phyloP scores from a whole-genome alignment of 2,888 invertebrate species.

The Volucella inanis region DNA sequence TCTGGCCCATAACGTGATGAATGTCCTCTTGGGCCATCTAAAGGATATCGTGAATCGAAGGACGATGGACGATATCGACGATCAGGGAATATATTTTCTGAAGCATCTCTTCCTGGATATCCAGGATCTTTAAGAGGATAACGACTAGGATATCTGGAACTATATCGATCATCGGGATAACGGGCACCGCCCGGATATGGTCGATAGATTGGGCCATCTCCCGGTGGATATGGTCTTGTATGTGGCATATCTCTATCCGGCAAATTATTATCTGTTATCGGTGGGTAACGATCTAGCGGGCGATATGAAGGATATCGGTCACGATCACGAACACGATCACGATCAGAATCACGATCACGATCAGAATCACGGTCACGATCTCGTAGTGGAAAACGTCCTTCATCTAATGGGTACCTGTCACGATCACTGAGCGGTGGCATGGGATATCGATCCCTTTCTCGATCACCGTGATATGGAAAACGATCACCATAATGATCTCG shows the following conservation, averaged over 20 bases:
- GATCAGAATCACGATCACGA: constrained; percentile 76
- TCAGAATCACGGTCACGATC: constrained; percentile 78
- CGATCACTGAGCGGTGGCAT: constrained; percentile 58
- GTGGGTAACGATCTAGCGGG: constrained; percentile 78
- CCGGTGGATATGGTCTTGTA: constrained; percentile 80
- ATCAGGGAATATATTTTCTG: constrained; percentile 83
- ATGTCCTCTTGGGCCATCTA: constrained; percentile 54
- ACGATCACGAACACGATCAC: constrained; percentile 76
- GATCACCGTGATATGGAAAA: constrained; percentile 74
- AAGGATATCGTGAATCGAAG: constrained; percentile 82
- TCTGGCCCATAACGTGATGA: constrained; percentile 76
- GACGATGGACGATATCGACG: constrained; percentile 82
- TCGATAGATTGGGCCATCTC: constrained; percentile 79
- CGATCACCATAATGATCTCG: constrained; percentile 77
- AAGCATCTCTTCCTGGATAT: constrained; percentile 80
- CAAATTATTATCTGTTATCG: constrained; percentile 79
- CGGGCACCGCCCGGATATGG: constrained; percentile 79
- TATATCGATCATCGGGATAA: constrained; percentile 80
- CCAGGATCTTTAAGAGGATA: constrained; percentile 80
- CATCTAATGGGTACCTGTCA: constrained; percentile 76
- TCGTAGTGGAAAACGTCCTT: constrained; percentile 78
- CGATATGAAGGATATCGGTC: constrained; percentile 78
- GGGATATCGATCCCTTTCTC: constrained; percentile 75
- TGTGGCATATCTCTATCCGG: constrained; percentile 82
- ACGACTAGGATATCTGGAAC: constrained; percentile 74